A percentile compares a stretch with the other conserved stretches of the same genome.
phyloP scores from a whole-genome alignment of 2,113 vertebrate genomes.

The Tyrannus savana region DNA sequence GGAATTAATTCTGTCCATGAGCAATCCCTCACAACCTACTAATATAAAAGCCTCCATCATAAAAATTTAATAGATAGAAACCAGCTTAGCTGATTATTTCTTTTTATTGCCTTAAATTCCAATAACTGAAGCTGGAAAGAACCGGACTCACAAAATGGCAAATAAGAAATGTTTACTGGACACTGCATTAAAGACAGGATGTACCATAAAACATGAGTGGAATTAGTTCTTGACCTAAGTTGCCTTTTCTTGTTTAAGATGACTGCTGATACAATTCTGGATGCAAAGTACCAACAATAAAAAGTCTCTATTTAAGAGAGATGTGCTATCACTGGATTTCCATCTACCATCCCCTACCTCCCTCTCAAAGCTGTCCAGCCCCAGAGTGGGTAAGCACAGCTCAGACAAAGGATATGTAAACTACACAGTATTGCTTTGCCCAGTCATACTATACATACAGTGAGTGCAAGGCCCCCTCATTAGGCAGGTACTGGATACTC shows the following conservation, averaged over 20 bases:
- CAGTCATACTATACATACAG: background rate
- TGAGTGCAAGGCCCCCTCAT: background rate
- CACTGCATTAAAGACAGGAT: background rate
- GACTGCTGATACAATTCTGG: background rate
- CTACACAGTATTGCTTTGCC: background rate
- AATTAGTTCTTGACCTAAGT: background rate
- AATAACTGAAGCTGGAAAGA: background rate
- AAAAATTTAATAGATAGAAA: background rate
- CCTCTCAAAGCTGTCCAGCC: background rate
- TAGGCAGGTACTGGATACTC: background rate
- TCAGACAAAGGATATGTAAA: background rate
- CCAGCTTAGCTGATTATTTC: background rate
- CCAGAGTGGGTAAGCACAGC: background rate
- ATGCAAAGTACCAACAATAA: background rate
- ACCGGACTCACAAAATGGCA: background rate
- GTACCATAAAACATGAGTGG: background rate
- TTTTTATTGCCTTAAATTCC: conserved; percentile 4
- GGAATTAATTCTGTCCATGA: conserved; percentile 9
- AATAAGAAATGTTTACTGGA: background rate
- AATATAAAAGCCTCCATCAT: background rate
- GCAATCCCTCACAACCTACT: background rate
- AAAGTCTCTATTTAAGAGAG: background rate
- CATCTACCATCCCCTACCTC: background rate
- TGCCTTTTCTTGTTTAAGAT: background rate
- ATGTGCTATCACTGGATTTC: background rate